Base-by-base conservation (phyloP, 1,140 invertebrate genomes). In the Diorhabda sublineata region DNA sequence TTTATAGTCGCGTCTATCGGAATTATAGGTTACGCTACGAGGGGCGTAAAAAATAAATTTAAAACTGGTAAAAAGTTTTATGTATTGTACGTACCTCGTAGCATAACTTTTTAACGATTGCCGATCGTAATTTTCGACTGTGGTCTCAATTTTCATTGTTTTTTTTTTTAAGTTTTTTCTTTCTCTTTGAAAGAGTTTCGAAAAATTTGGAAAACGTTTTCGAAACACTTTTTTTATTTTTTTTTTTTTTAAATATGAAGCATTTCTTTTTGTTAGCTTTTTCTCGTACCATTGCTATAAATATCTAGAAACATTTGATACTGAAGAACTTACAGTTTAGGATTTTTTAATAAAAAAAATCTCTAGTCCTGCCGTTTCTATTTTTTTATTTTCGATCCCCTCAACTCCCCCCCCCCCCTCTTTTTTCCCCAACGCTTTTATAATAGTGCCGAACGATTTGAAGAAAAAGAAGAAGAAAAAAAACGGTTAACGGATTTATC, bases 351-450 rank as follows among this genome's bases (percentile, higher is more conserved):
- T 75, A 77, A 78, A 76, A 77, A 26, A 79, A 78, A 77, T 76
- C 74, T 80, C 79, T 81, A 81, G 79, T 81, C 79, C 78, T 74
- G 76, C 78, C 75, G 47, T 71, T 69, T 76, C 71, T 78, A 70
- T 74, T 77, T 26, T 71, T 75, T 76, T 74, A 62, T 72, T 71
- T 71, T 69, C 65, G 42, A 52, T 72, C 68, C 61, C 44, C 41
- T 66, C 68, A 64, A 58, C 45, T 61, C 60, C 44, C 61, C 44
- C 63, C 68, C 67, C 61, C 45, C 61, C 60, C 44, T 60, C 67
- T 72, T 68, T 11, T n/a, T 42, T 56, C 42, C 60, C 62, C 64
- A 42, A 64, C 45, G 47, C 59, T 73, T 70, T 68, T 71, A 63
- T 73, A 70, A 69, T 69, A 60, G 68, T 65, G 42, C 44, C 41